These are phyloP conservation scores for Momotus momota DNA, from an alignment of 2,797 vertebrate genomes.

Conservation along the genomic window DNA sequence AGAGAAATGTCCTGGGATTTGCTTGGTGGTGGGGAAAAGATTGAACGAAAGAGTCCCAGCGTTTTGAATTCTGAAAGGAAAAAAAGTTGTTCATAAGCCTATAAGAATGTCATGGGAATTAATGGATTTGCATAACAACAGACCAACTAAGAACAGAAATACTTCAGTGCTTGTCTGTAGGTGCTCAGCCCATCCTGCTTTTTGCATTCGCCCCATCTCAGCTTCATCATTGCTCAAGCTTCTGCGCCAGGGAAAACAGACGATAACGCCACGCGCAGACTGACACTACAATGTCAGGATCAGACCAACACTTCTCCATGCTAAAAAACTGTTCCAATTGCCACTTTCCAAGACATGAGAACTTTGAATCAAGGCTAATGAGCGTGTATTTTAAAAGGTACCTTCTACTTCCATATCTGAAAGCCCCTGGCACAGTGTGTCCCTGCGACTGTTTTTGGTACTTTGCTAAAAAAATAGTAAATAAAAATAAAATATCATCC, in stretches of 20 bases:
- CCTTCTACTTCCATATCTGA: not conserved
- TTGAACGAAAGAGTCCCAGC: not conserved
- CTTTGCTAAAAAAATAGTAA: not conserved
- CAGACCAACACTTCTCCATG: constrained; percentile 7
- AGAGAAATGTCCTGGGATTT: constrained; percentile 1
- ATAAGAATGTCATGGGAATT: not conserved
- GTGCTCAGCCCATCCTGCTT: not conserved
- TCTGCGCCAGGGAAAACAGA: constrained; percentile 19
- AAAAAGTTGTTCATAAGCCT: not conserved
- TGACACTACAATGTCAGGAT: constrained; percentile 13
- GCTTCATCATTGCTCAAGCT: not conserved
- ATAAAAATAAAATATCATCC: not conserved
- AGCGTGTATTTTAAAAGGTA: not conserved
- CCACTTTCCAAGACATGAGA: not conserved
- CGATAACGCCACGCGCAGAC: not conserved
- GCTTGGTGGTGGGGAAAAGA: not conserved
- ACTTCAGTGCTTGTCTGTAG: not conserved
- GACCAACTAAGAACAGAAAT: not conserved
- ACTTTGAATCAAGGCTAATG: not conserved
- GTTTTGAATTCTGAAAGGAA: not conserved
- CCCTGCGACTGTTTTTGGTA: not conserved
- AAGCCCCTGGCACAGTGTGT: not conserved
- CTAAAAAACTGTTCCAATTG: constrained; percentile 21
- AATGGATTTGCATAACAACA: not conserved
- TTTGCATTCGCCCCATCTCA: not conserved